These are phyloP conservation scores for Protosalanx chinensis DNA, from an alignment of 2,797 vertebrate genomes.

Conservation along the genomic window DNA sequence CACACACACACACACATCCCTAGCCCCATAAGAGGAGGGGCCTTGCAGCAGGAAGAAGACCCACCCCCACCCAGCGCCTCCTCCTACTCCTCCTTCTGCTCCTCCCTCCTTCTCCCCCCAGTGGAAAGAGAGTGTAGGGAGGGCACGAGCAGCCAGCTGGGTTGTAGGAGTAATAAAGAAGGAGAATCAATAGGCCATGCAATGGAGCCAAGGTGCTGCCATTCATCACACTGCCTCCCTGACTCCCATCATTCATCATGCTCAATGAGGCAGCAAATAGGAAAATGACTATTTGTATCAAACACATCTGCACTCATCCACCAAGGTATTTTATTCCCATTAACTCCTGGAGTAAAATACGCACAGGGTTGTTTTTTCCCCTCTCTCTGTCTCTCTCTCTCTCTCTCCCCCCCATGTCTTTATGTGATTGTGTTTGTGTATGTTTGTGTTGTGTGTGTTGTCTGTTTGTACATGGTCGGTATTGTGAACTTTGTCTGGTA, in stretches of 20 bases:
- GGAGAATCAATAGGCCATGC: slow-evolving; percentile 99
- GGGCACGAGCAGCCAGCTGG: slow-evolving; percentile 88
- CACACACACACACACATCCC: slow-evolving; percentile 21
- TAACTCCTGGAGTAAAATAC: slow-evolving; percentile 99
- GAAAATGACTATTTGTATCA: slow-evolving; percentile 99
- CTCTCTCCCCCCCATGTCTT: slow-evolving; percentile 43
- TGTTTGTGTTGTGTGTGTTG: slow-evolving; percentile 51
- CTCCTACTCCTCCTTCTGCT: slow-evolving; percentile 17
- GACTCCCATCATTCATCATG: slow-evolving; percentile 99
- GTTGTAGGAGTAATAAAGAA: slow-evolving; percentile 99
- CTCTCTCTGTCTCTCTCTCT: slow-evolving; percentile 39
- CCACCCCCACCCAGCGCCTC: slow-evolving; percentile 9
- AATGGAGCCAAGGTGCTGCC: slow-evolving; percentile 99
- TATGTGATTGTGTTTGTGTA: slow-evolving; percentile 27
- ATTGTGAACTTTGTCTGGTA: slow-evolving; percentile 80
- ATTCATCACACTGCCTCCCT: slow-evolving; percentile 99
- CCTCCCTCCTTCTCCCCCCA: slow-evolving; percentile 26
- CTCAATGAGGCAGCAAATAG: slow-evolving; percentile 99
- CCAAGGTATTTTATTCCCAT: slow-evolving; percentile 99
- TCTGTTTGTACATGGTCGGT: slow-evolving; percentile 85
- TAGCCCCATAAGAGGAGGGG: slow-evolving; percentile 50
- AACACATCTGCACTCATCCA: slow-evolving; percentile 99
- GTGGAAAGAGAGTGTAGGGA: slow-evolving; percentile 53
- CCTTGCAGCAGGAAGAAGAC: slow-evolving; percentile 56
- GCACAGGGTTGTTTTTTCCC: slow-evolving; percentile 49